Base-by-base conservation (phyloP, 2,113 vertebrate species). In the Sus scrofa region DNA sequence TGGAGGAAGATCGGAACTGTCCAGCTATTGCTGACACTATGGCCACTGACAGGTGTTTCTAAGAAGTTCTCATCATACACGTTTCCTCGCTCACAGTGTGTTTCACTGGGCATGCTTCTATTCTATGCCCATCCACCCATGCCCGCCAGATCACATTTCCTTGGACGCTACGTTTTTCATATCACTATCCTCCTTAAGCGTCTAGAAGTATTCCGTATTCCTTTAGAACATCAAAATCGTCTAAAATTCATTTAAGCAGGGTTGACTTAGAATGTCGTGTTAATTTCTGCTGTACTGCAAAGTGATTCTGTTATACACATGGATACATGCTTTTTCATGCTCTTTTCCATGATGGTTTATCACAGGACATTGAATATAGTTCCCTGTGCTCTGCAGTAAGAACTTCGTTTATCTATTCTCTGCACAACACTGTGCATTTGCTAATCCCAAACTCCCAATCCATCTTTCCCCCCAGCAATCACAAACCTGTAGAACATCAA, bases 61-160 rank as follows among this genome's bases (percentile, higher is more conserved):
- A 77, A 87, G 83, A 91, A 39, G 44, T 73, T 34, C 56, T 85
- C 56, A 24, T 56, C 44, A 73, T 20, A 88, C 44, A 88, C 24
- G 32, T 88, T 74, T 86, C 86, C 26, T 78, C 58, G 84, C 70
- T 89, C 63, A 85, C 18, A 70, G 52, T 81, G 71, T 8, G 30
- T 86, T 52, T 79, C 58, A 96, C 50, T 77, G 50, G 75, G 34
- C 37, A 20, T 50, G 27, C 18, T 95, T 89, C 82, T 68, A 26
- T 73, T 77, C 74, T 95, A 82, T 91, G n/a, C 68, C 56, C 68
- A 88, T 52, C 44, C 30, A 83, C 58, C 67, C 82, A 81, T 63
- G 24, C 20, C 79, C 96, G 81, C n/a, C 82, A 94, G 67, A 83
- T 87, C 34, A 86, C 71, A 93, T 79, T 65, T 86, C 67, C 56